Conservation (phyloP, 2,888 invertebrate species). For the Diaprepes abbreviatus region DNA sequence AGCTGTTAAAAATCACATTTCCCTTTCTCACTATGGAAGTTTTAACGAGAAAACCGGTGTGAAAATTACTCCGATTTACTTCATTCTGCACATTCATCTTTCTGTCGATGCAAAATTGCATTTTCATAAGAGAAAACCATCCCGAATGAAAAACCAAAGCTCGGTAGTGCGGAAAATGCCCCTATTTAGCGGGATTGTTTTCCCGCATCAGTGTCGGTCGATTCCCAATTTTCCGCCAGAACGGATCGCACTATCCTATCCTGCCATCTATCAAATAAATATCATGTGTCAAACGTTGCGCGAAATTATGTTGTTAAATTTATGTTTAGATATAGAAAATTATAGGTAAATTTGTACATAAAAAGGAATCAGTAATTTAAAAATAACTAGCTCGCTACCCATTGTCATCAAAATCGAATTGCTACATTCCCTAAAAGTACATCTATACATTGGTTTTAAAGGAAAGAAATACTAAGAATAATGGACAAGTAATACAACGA, state of each 20-base stretch:
- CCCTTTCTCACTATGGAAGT: no score
- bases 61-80: neutral
- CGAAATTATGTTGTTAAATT: constrained; percentile 25
- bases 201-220: constrained; percentile 38
- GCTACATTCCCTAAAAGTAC: no score
- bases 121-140: constrained; percentile 16
- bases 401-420: no score
- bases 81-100: neutral
- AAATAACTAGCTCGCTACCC: no score
- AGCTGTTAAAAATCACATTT: no score
- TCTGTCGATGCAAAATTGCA: constrained; percentile 18
- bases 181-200: constrained; percentile 43
- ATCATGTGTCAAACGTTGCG: constrained; percentile 27
- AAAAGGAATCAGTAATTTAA: no score
- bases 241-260: constrained; percentile 8
- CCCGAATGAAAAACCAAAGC: constrained; percentile 30
- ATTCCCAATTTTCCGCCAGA: constrained; percentile 43
- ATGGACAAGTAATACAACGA: no score
- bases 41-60: neutral
- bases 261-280: constrained; percentile 19
- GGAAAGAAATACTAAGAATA: no score
- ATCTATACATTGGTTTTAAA: no score
- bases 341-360: neutral
- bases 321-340: neutral
- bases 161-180: constrained; percentile 33